Percentiles rank a stretch among this genome's conserved stretches.
These are phyloP conservation scores for Amniataba percoides DNA, from an alignment of 2,797 vertebrate species.

Conservation along the genomic window DNA sequence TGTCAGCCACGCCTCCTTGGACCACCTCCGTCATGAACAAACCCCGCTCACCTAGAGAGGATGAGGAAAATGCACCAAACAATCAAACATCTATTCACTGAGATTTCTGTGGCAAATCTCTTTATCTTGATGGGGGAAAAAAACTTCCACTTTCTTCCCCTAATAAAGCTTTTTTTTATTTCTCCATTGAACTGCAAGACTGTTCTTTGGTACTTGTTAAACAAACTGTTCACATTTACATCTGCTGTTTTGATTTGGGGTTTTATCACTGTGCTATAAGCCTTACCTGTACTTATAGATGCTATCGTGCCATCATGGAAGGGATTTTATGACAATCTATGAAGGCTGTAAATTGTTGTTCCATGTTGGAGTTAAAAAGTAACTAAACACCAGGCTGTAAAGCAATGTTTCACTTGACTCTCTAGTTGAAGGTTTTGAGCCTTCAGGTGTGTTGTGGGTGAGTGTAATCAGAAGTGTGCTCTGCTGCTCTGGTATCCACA, in stretches of 20 bases:
- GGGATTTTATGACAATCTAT: not conserved
- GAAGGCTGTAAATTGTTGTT: not conserved
- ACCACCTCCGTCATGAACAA: constrained; percentile 87
- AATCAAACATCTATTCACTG: not conserved
- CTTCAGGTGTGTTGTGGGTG: not conserved
- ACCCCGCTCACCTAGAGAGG: constrained; percentile 83
- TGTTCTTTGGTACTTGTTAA: not conserved
- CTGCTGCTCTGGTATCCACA: not conserved
- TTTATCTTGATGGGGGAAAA: not conserved
- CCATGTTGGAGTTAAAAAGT: not conserved
- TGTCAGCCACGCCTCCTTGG: constrained; percentile 85
- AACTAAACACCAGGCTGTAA: not conserved
- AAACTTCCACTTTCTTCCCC: not conserved
- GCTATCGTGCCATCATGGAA: not conserved
- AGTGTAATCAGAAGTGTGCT: not conserved
- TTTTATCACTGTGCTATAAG: not conserved
- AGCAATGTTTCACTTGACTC: not conserved
- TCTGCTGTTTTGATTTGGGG: not conserved
- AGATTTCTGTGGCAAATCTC: not conserved
- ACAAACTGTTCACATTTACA: not conserved
- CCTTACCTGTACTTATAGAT: not conserved
- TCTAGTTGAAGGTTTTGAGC: not conserved
- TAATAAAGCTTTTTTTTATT: not conserved
- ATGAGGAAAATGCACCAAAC: not conserved
- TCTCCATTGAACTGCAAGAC: not conserved